Evolutionary conservation across 2,888 invertebrate genomes (phyloP).

Genomic region (Bembecia ichneumoniformis): DNA sequence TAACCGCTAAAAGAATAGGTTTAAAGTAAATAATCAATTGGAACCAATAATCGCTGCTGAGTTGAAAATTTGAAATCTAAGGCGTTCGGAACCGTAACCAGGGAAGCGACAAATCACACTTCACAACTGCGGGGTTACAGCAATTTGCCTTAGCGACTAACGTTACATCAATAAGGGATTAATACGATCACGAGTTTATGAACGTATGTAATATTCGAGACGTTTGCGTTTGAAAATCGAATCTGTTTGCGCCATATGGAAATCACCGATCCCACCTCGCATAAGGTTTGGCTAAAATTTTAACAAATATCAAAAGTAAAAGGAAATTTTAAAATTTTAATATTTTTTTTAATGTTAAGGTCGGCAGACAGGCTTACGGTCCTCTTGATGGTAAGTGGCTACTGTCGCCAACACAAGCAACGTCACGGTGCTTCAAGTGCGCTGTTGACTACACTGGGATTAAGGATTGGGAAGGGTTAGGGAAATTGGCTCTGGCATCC

Average conservation of each 20-base stretch:
- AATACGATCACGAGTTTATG: slow-evolving; percentile 6
- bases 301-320: no score
- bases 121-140: slow-evolving; percentile 10
- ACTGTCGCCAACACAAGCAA: no score
- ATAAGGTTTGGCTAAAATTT: no score
- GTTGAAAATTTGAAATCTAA: slow-evolving; percentile 9
- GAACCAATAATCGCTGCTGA: not conserved
- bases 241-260: not conserved
- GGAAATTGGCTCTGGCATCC: no score
- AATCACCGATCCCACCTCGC: no score
- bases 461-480: no score
- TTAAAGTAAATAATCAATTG: not conserved
- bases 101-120: slow-evolving; percentile 24
- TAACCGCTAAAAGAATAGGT: not conserved
- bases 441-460: no score
- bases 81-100: slow-evolving; percentile 12
- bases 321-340: no score
- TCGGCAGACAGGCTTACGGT: no score
- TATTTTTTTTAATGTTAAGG: no score
- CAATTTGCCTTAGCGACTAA: slow-evolving; percentile 1
- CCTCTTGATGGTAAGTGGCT: no score
- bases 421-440: no score
- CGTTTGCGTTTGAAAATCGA: not conserved
- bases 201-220: not conserved
- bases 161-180: slow-evolving; percentile 6